A percentile compares a stretch with the other conserved stretches of the same genome.
These are phyloP conservation scores for Pogonophryne albipinna DNA, from an alignment of 2,797 vertebrate genomes.

Conservation along the genomic window DNA sequence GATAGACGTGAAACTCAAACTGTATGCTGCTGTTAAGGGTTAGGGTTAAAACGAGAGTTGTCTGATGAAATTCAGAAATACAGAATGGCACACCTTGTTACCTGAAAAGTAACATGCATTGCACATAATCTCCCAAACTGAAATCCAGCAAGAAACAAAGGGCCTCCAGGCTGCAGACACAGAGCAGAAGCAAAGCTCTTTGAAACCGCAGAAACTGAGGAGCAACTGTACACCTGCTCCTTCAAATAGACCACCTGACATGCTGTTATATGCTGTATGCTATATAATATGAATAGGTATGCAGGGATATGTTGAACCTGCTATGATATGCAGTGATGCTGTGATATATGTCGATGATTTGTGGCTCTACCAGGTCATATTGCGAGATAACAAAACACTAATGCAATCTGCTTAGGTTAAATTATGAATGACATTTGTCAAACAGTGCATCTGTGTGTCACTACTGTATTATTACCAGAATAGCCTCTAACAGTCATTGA, in stretches of 20 bases:
- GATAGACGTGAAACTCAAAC: too few relatives aligned
- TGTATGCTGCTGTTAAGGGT: too few relatives aligned
- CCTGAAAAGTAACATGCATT: conserved; percentile 11
- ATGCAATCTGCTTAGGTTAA: not conserved
- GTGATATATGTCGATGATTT: too few relatives aligned
- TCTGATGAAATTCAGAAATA: conserved; percentile 5
- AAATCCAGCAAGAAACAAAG: conserved; percentile 26
- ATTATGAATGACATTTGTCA: conserved; percentile 23
- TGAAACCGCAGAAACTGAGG: not conserved
- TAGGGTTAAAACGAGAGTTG: too few relatives aligned
- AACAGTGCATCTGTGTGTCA: not conserved
- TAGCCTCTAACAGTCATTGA: not conserved
- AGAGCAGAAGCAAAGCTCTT: conserved; percentile 3
- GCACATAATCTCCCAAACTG: conserved; percentile 20
- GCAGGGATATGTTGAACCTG: too few relatives aligned
- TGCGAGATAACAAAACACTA: conserved; percentile 3
- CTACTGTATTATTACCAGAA: conserved; percentile 3
- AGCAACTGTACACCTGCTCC: not conserved
- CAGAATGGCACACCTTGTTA: not conserved
- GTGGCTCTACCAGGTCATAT: too few relatives aligned
- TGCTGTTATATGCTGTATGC: not conserved
- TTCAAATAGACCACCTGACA: conserved; percentile 2
- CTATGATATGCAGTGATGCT: too few relatives aligned
- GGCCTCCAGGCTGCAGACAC: conserved; percentile 7
- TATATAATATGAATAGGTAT: too few relatives aligned